Base-by-base conservation (phyloP, 2,113 vertebrate genomes). In the Syngnathus floridae region DNA sequence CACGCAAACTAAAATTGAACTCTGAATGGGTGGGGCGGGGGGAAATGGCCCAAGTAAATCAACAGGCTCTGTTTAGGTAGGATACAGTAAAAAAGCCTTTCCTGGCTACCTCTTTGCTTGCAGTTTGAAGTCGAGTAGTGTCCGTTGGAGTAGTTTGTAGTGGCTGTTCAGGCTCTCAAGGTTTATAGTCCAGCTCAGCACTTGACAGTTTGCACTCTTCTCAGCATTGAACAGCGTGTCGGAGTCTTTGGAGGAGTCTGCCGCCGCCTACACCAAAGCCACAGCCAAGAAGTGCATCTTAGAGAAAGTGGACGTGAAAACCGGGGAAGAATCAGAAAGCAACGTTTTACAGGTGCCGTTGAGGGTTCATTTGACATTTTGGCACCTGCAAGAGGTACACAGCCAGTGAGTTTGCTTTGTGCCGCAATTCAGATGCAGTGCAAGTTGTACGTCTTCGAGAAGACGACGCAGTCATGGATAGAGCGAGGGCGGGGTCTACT, bases 371-470 rank as follows among this genome's bases (percentile, higher is more conserved):
- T 8, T 4, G 10, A 35, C 3, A 35, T 51, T 19, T 35, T 9
- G 48, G 36, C 46, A 13, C 60, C 38, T 12, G 36, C 56, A 16
- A 1, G 26, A 21, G 10, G 3, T 5, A 6, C 37, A 21, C 21
- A 26, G 21, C 37, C 9, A 19, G 5, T 1, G 35, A 48, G 16
- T 17, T 4, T 64, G 48, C 31, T 57, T 60, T 62, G 1, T 4
- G 8, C 35, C 2, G 36, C 7, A 4, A 14, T 71, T 56, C 87
- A 99, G 97, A 97, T 97, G 81, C 97, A 99, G 78, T 98, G 96
- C 88, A 99, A 99, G 89, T 90, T 99, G 73, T 99, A 98, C 70
- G 95, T 99, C 60, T 98, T 99, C 76, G 97, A 99, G 86, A 98
- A 98, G 89, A 91, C 80, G 4, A 94, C 93, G n/a, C 97, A 99